These are phyloP conservation scores for Anisognathus igniventris DNA, from an alignment of 2,797 vertebrate species.

Conservation along the genomic window DNA sequence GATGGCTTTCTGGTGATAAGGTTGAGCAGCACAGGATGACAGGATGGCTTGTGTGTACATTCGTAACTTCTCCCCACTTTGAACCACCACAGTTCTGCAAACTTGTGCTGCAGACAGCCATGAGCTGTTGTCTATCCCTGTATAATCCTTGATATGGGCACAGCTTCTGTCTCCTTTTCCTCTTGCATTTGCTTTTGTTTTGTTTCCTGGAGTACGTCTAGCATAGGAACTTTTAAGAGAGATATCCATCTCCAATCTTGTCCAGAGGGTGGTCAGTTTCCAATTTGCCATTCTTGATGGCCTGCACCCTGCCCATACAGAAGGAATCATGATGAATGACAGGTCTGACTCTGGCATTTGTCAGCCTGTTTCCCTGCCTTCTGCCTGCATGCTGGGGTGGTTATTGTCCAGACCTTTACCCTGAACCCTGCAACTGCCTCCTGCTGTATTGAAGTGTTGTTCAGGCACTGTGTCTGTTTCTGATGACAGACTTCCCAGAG, in stretches of 20 bases:
- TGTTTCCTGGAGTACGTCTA: not conserved
- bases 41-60: not conserved
- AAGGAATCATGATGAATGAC: not conserved
- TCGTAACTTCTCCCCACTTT: accelerated
- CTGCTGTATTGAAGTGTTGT: not conserved
- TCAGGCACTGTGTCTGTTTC: not conserved
- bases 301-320: not conserved
- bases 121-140: not conserved
- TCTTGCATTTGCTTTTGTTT: not conserved
- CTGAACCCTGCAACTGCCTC: not conserved
- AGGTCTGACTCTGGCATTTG: not conserved
- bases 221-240: not conserved
- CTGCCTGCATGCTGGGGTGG: not conserved
- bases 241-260: not conserved
- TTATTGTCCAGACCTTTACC: not conserved
- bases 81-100: not conserved
- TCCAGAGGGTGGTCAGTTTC: accelerated
- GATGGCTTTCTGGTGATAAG: not conserved
- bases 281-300: not conserved
- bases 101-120: not conserved
- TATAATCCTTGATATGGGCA: not conserved
- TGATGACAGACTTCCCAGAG: not conserved
- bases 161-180: not conserved
- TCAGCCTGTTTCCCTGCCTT: not conserved
- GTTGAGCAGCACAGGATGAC: not conserved